Evolutionary conservation across 2,113 vertebrate genomes (phyloP), one percentile per base, ranked within the genome.

Genomic region (Entomyzon cyanotis): DNA sequence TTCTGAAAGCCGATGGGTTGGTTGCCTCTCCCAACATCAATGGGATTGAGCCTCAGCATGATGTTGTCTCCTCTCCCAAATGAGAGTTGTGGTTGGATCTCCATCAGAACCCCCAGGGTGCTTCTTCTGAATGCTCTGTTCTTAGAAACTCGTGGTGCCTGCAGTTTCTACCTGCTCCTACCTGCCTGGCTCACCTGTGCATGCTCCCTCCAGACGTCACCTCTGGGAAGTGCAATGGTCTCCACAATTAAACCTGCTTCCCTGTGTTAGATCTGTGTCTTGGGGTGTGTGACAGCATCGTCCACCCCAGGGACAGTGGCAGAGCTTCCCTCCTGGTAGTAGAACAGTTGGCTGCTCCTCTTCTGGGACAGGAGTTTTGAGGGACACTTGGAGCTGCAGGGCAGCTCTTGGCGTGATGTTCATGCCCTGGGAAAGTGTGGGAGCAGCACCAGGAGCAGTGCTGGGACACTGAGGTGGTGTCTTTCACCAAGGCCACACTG

Each of bases 121-220:
- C 37, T 83, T 65, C 63, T 79, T 44, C 73, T 49, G 80, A 39
- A 21, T 1, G 5, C 35, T 64, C 9, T 2, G 1, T 65, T 52
- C 52, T 64, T 49, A 18, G 3, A 10, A 74, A 27, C 28, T 37
- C 3, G 0, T 60, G n/a, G 33, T 44, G 65, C 12, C 35, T n/a
- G 28, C 81, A 63, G 46, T 41, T 46, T 60, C 56, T 2, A 0
- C 41, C 63, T 69, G 46, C 75, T 39, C 60, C 0, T 0, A 10
- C 76, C 59, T 60, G 16, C 74, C 53, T 8, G 11, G 18, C 77
- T 84, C 31, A 24, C 74, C 69, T 39, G 13, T 10, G 31, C 1
- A 0, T 0, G 0, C 39, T 84, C 39, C 69, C 53, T 82, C n/a
- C 1, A 2, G 59, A 21, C 10, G 0, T 58, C 37, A 2, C 20